These are phyloP conservation scores for Pomatorhinus ruficollis DNA, from an alignment of 2,113 vertebrate genomes.

Conservation along the genomic window DNA sequence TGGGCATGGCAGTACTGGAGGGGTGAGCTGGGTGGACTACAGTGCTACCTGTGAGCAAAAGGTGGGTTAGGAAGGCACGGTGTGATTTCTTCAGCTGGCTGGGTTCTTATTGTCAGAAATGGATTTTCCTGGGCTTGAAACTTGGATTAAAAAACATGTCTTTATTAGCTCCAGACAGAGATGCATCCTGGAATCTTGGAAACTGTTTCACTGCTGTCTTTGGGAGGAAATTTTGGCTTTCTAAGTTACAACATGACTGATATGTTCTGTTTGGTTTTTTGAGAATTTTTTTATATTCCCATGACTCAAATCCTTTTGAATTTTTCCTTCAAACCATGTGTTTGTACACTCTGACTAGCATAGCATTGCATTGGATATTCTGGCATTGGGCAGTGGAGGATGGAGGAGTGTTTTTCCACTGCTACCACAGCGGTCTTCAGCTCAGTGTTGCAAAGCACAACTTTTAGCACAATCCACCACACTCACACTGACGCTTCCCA, in stretches of 20 bases:
- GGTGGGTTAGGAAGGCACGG: not conserved
- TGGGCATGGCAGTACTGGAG: not conserved
- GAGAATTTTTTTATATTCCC: constrained; percentile 38
- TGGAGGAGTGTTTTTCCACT: constrained; percentile 46
- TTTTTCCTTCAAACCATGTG: constrained; percentile 52
- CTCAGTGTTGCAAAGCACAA: not conserved
- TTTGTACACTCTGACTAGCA: constrained; percentile 7
- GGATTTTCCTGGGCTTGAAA: constrained; percentile 42
- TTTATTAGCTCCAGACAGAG: constrained; percentile 61
- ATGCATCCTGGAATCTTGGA: constrained; percentile 70
- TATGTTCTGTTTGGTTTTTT: constrained; percentile 66
- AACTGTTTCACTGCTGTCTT: constrained; percentile 68
- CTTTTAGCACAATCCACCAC: not conserved
- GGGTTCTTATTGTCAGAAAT: not conserved
- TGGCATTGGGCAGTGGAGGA: constrained; percentile 6
- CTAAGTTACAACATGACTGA: constrained; percentile 65
- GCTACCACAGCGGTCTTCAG: not conserved
- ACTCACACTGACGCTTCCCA: not conserved
- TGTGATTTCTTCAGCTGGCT: not conserved
- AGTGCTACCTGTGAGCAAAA: not conserved
- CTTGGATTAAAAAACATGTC: constrained; percentile 36
- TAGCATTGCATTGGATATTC: constrained; percentile 20
- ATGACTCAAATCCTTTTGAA: constrained; percentile 61
- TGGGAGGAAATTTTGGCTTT: constrained; percentile 64
- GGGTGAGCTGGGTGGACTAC: not conserved